Conservation (phyloP, 2,888 invertebrate genomes). For the Ophonus ardosiacus region DNA sequence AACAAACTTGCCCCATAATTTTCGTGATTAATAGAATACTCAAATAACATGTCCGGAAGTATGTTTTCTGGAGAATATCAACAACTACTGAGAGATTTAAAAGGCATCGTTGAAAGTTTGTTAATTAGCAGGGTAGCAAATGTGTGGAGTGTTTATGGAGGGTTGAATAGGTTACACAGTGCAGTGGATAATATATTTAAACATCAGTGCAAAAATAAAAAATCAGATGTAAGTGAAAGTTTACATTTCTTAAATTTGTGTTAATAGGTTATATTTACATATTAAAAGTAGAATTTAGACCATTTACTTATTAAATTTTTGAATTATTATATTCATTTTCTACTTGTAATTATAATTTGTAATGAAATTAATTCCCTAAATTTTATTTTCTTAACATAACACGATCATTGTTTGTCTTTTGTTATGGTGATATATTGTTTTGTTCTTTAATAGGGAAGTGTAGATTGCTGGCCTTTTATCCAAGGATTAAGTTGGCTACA, state of each 20-base stretch:
- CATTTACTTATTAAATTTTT: not conserved
- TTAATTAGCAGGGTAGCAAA: constrained; percentile 78
- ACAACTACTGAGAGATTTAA: constrained; percentile 77
- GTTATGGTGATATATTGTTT: constrained; percentile 57
- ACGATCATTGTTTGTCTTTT: not conserved
- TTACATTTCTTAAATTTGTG: not conserved
- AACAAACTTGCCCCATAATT: constrained; percentile 39
- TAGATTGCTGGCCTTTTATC: constrained; percentile 78
- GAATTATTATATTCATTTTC: not conserved
- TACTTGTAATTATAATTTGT: constrained; percentile 22
- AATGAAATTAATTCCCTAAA: not conserved
- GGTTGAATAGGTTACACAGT: constrained; percentile 78
- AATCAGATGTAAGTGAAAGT: constrained; percentile 72
- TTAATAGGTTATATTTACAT: constrained; percentile 49
- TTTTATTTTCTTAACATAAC: not conserved
- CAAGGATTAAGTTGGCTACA: constrained; percentile 81
- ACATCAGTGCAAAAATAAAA: constrained; percentile 77
- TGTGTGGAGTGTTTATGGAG: constrained; percentile 81
- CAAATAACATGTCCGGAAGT: constrained; percentile 18
- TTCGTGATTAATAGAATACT: constrained; percentile 20
- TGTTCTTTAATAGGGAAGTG: constrained; percentile 74
- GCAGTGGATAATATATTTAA: constrained; percentile 79
- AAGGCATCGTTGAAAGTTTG: constrained; percentile 79
- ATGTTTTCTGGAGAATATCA: constrained; percentile 73
- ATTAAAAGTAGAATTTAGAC: constrained; percentile 14